Evolutionary conservation across 2,113 vertebrate genomes (phyloP).

Genomic region (Proterorhinus semilunaris): DNA sequence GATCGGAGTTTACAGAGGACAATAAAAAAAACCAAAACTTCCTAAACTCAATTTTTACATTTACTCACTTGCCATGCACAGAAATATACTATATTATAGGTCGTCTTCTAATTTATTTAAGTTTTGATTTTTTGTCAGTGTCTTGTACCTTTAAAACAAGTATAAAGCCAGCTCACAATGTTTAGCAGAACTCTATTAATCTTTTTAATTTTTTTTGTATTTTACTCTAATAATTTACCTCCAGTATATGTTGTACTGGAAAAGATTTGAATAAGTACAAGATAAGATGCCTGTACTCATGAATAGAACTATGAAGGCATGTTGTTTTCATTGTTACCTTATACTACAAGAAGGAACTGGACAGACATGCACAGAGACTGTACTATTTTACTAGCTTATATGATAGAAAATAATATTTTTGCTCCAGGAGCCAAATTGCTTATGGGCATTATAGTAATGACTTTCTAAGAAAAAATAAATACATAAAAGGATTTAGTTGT

Average conservation of each 20-base stretch:
- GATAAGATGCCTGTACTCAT: constrained; percentile 13
- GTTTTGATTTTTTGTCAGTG: constrained; percentile 66
- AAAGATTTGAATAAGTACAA: constrained; percentile 1
- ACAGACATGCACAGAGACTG: constrained; percentile 52
- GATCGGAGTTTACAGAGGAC: constrained; percentile 22
- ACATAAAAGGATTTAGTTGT: constrained; percentile 37
- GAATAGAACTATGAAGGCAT: constrained; percentile 42
- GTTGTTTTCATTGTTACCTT: constrained; percentile 52
- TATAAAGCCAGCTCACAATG: constrained; percentile 62
- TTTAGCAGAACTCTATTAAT: constrained; percentile 64
- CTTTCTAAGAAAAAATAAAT: constrained; percentile 12
- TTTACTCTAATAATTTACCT: constrained; percentile 55
- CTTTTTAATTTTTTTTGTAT: constrained; percentile 59
- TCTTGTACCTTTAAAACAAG: constrained; percentile 62
- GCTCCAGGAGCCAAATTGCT: constrained; percentile 43
- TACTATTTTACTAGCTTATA: constrained; percentile 51
- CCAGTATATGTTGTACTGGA: constrained; percentile 15
- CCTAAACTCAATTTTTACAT: constrained; percentile 55
- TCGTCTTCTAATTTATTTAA: constrained; percentile 68
- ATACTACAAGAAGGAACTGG: constrained; percentile 19
- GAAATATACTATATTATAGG: constrained; percentile 62
- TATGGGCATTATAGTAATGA: constrained; percentile 27
- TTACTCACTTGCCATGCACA: constrained; percentile 62
- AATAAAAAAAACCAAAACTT: constrained; percentile 17
- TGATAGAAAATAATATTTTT: constrained; percentile 33